These are phyloP conservation scores for Mirza zaza DNA, from an alignment of 2,113 vertebrate genomes.

Conservation along the genomic window DNA sequence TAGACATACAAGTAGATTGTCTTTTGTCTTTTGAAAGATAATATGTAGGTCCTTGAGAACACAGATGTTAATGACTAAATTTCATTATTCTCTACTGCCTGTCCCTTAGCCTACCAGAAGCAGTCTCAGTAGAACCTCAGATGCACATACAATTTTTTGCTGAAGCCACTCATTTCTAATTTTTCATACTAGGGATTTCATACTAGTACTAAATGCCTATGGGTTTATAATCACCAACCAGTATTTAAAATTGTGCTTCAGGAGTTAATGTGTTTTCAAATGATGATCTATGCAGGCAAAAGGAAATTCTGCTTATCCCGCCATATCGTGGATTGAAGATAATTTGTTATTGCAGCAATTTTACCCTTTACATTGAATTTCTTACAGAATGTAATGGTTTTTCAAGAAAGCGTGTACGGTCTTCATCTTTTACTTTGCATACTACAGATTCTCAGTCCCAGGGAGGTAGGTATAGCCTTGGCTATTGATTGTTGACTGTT, in stretches of 20 bases:
- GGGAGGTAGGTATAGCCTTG: conserved; percentile 74
- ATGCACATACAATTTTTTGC: not conserved
- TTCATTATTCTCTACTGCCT: not conserved
- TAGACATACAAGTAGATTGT: not conserved
- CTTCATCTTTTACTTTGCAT: conserved; percentile 83
- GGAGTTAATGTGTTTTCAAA: not conserved
- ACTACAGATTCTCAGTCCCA: conserved; percentile 55
- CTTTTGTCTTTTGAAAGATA: conserved; percentile 39
- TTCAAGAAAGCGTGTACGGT: conserved; percentile 83
- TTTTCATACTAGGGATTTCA: not conserved
- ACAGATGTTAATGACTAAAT: not conserved
- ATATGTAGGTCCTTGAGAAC: not conserved
- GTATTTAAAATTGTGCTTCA: not conserved
- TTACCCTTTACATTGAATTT: conserved; percentile 46
- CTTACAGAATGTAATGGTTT: conserved; percentile 76
- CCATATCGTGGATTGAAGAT: not conserved
- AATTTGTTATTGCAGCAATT: not conserved
- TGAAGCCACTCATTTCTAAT: not conserved
- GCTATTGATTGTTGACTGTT: not conserved
- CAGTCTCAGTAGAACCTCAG: not conserved
- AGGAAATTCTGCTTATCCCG: not conserved
- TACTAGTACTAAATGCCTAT: not conserved
- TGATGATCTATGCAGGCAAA: not conserved
- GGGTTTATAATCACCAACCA: not conserved
- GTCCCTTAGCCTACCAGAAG: not conserved